These are phyloP conservation scores for Pterostichus madidus DNA, from an alignment of 2,888 invertebrate genomes.

Conservation along the genomic window DNA sequence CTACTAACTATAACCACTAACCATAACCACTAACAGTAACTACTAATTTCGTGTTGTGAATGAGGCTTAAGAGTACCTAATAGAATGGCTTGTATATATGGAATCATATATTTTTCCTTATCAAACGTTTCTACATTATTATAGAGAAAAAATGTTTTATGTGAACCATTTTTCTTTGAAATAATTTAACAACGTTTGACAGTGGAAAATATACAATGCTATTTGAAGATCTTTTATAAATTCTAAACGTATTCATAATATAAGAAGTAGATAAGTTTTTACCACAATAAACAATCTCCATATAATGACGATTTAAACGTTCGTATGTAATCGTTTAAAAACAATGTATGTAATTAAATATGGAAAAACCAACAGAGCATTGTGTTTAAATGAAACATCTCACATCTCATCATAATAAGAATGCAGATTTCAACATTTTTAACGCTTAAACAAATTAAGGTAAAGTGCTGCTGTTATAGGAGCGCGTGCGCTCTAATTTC, in stretches of 20 bases:
- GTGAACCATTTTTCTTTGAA: too few species aligned
- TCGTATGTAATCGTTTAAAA: conserved; percentile 33
- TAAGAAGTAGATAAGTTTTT: not conserved
- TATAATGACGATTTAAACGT: conserved; percentile 43
- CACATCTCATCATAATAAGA: conserved; percentile 13
- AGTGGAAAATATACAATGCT: too few species aligned
- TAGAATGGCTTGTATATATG: too few species aligned
- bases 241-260: not conserved
- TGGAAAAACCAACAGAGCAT: conserved; percentile 36
- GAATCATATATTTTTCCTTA: too few species aligned
- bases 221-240: too few species aligned
- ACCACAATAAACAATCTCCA: not conserved
- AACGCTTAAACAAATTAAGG: conserved; percentile 30
- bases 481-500: conserved; percentile 35
- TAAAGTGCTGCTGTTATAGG: conserved; percentile 6
- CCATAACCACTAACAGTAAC: too few species aligned
- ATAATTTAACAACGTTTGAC: too few species aligned
- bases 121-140: too few species aligned
- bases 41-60: too few species aligned
- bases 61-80: too few species aligned
- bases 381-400: conserved; percentile 53
- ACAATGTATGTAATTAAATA: conserved; percentile 43
- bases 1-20: too few species aligned
- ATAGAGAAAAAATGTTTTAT: too few species aligned
- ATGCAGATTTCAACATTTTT: conserved; percentile 52